These are phyloP conservation scores for Macrobrachium rosenbergii DNA, from an alignment of 1,140 invertebrate species.

Conservation along the genomic window DNA sequence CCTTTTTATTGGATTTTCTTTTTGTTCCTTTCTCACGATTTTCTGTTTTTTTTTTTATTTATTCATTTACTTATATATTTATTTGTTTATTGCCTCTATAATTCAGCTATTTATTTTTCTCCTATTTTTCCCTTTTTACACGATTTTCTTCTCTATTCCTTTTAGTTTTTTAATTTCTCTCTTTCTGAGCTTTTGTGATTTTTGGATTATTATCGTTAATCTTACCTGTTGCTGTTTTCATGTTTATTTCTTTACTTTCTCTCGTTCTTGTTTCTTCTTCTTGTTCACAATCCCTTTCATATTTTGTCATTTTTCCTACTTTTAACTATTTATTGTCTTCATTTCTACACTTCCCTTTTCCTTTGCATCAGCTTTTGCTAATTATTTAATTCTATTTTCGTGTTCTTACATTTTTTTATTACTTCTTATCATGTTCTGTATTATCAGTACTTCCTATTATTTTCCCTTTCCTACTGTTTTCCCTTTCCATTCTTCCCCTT, in stretches of 20 bases:
- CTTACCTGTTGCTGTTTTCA: background rate
- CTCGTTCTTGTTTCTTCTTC: background rate
- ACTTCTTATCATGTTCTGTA: background rate
- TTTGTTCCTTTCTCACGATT: background rate
- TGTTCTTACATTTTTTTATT: background rate
- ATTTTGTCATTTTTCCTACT: background rate
- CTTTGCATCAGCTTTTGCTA: background rate
- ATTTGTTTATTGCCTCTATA: background rate
- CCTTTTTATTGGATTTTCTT: too few species aligned
- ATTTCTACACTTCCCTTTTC: background rate
- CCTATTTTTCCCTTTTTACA: too few species aligned
- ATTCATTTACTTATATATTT: background rate
- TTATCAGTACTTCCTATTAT: too few species aligned
- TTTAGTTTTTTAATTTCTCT: background rate
- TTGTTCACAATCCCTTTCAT: conserved; percentile 1
- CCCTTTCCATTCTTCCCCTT: background rate
- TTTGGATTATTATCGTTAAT: too few species aligned
- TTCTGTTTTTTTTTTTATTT: background rate
- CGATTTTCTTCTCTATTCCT: too few species aligned
- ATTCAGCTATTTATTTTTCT: too few species aligned
- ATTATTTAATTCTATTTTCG: background rate
- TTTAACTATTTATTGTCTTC: conserved; percentile 8
- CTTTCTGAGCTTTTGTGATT: background rate
- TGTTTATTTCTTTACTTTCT: background rate
- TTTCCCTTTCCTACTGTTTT: background rate